phyloP scores from a whole-genome alignment of 1,140 invertebrate species.

The Drosophila orosa region DNA sequence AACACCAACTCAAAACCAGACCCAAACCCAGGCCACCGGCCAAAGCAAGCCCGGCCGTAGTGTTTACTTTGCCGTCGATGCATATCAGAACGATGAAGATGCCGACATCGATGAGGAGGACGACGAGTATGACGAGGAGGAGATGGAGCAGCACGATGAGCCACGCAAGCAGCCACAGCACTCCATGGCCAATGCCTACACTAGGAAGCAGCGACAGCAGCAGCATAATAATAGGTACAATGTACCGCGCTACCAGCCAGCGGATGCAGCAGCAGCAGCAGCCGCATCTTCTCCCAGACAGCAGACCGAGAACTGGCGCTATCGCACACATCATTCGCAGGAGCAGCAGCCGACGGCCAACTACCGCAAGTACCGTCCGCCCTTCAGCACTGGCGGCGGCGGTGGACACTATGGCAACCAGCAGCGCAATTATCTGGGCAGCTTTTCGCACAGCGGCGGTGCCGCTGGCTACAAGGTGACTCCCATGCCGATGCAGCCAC shows the following conservation, averaged over 20 bases:
- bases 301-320: conserved; percentile 77
- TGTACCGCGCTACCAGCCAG: conserved; percentile 29
- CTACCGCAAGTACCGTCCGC: conserved; percentile 73
- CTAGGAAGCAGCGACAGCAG: conserved; percentile 65
- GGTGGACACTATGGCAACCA: conserved; percentile 74
- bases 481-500: conserved; percentile 41
- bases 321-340: conserved; percentile 72
- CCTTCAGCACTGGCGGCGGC: conserved; percentile 68
- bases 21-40: conserved; percentile 4
- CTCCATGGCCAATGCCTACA: conserved; percentile 60
- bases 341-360: conserved; percentile 52
- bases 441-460: conserved; percentile 70
- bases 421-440: conserved; percentile 78
- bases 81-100: conserved; percentile 76
- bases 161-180: conserved; percentile 39
- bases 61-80: conserved; percentile 73
- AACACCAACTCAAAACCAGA: conserved; percentile 4
- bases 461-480: conserved; percentile 62
- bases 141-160: conserved; percentile 24
- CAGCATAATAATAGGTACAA: conserved; percentile 65
- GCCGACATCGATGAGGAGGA: conserved; percentile 74
- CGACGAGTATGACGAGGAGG: conserved; percentile 59
- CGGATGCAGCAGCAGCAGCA: not conserved
- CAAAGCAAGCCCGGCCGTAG: conserved; percentile 60
- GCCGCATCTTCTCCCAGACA: conserved; percentile 2